Percentiles rank a stretch among this genome's conserved stretches.
Conservation (phyloP, 2,113 vertebrate species). For the Puma concolor region DNA sequence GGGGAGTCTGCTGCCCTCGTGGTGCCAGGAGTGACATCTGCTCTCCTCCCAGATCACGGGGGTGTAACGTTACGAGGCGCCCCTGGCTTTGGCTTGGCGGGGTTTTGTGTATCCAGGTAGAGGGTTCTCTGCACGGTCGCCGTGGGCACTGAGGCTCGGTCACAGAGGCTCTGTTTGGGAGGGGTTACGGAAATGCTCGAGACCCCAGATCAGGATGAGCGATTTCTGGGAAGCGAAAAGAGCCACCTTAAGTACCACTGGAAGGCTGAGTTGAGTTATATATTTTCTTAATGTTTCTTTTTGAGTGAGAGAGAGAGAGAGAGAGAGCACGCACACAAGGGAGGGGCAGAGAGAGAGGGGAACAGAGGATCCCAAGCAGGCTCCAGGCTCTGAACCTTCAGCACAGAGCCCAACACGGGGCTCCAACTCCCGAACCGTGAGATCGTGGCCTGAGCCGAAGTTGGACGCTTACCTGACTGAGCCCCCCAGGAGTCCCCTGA, state of each 20-base stretch:
- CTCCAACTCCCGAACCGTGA: too few species aligned
- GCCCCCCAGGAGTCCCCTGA: too few species aligned
- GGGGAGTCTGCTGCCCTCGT: neutral
- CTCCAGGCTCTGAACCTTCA: too few species aligned
- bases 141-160: neutral
- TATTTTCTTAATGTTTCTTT: too few species aligned
- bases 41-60: neutral
- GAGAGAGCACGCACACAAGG: too few species aligned
- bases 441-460: too few species aligned
- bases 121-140: fast-evolving
- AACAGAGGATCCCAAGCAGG: too few species aligned
- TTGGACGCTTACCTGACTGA: too few species aligned
- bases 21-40: neutral
- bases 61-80: fast-evolving
- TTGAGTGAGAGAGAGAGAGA: too few species aligned
- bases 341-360: too few species aligned
- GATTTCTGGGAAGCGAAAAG: neutral
- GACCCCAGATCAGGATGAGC: neutral
- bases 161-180: neutral
- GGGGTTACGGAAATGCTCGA: fast-evolving
- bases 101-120: neutral
- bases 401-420: too few species aligned
- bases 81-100: neutral
- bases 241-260: fast-evolving
- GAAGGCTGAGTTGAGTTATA: neutral